phyloP scores from a whole-genome alignment of 2,797 vertebrate species.

The Rhinogobio ventralis region DNA sequence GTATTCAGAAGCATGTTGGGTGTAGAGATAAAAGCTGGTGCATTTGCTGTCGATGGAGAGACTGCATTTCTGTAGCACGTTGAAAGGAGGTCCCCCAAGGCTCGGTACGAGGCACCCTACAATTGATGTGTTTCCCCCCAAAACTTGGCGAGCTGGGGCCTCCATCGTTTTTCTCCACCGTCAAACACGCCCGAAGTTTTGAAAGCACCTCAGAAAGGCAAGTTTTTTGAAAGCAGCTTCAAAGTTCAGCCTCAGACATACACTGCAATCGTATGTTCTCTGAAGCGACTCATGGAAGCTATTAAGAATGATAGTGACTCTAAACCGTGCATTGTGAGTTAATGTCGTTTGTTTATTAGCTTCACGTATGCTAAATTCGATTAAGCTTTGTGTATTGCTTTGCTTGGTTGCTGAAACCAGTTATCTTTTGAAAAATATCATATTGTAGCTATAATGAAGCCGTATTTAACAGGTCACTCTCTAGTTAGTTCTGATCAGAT shows the following conservation, averaged over 20 bases:
- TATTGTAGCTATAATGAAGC: neutral
- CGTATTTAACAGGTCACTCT: neutral
- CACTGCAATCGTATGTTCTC: conserved; percentile 74
- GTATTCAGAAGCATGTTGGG: conserved; percentile 50
- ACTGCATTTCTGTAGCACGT: conserved; percentile 53
- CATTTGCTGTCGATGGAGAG: conserved; percentile 59
- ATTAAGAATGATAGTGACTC: conserved; percentile 71
- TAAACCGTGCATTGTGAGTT: conserved; percentile 68
- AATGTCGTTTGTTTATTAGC: conserved; percentile 30
- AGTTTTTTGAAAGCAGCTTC: neutral
- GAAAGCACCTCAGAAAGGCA: conserved; percentile 24
- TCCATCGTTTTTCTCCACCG: conserved; percentile 1
- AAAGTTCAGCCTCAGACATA: conserved; percentile 67
- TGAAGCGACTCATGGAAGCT: conserved; percentile 70
- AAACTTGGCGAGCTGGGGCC: conserved; percentile 20
- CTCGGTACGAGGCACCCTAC: conserved; percentile 38
- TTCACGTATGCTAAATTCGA: neutral
- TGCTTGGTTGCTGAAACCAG: neutral
- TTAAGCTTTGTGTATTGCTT: conserved; percentile 2
- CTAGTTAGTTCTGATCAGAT: no score
- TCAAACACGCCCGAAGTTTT: conserved; percentile 38
- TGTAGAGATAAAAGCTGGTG: conserved; percentile 57
- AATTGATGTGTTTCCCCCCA: conserved; percentile 39
- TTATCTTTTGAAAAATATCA: neutral
- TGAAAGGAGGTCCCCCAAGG: conserved; percentile 54